Percentiles rank a stretch among this genome's conserved stretches.
These are phyloP conservation scores for Euura lappo DNA, from an alignment of 1,140 invertebrate species.

Conservation along the genomic window DNA sequence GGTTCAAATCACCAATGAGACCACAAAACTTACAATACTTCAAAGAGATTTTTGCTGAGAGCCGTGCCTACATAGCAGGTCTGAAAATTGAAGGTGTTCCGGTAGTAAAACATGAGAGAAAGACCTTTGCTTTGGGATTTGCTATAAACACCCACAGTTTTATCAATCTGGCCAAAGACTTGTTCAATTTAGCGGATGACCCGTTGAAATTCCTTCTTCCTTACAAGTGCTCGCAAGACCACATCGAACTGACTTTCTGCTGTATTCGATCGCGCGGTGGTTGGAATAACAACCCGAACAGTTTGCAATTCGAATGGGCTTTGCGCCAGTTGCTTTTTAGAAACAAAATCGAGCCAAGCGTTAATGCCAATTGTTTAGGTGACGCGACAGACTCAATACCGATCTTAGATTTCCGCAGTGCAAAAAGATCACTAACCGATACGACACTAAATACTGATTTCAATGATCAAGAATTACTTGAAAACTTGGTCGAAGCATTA, in stretches of 20 bases:
- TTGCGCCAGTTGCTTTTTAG: slow-evolving; percentile 21
- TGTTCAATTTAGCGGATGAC: background rate
- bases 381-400: slow-evolving; percentile 13
- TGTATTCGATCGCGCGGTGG: slow-evolving; percentile 28
- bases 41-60: slow-evolving; percentile 19
- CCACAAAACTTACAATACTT: slow-evolving; percentile 15
- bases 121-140: slow-evolving; percentile 27
- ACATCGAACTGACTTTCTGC: slow-evolving; percentile 30
- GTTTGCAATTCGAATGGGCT: slow-evolving; percentile 24
- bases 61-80: background rate
- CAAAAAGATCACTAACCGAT: slow-evolving; percentile 11
- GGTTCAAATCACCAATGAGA: slow-evolving; percentile 17
- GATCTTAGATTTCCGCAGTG: slow-evolving; percentile 21
- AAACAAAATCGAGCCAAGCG: slow-evolving; percentile 22
- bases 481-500: background rate
- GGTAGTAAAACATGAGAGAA: slow-evolving; percentile 11
- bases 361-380: slow-evolving; percentile 24
- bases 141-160: slow-evolving; percentile 24
- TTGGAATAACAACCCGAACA: slow-evolving; percentile 32
- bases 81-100: background rate
- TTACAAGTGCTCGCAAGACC: slow-evolving; percentile 30
- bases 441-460: slow-evolving; percentile 6
- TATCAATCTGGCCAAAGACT: slow-evolving; percentile 13
- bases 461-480: background rate
- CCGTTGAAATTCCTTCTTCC: background rate